phyloP scores from a whole-genome alignment of 2,797 vertebrate genomes.

The Myoxocephalus aenaeus region DNA sequence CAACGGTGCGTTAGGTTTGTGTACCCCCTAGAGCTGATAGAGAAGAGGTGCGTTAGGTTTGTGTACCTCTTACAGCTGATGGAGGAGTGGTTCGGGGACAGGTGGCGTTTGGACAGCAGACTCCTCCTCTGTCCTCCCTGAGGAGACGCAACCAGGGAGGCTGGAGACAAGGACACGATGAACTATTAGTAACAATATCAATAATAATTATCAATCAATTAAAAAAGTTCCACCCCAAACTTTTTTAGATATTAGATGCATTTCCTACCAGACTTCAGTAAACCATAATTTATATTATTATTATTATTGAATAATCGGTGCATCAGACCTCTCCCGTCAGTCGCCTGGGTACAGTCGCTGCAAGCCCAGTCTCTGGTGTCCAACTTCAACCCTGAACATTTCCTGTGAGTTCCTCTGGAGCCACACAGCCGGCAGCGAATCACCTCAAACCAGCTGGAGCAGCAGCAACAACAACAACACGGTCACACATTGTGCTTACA shows the following conservation, averaged over 20 bases:
- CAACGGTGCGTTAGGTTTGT: neutral
- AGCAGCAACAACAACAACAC: constrained; percentile 29
- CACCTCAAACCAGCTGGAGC: constrained; percentile 90
- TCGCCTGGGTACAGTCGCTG: constrained; percentile 86
- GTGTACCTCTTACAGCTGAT: neutral
- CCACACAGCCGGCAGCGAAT: constrained; percentile 92
- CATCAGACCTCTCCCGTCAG: constrained; percentile 54
- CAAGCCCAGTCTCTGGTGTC: constrained; percentile 91
- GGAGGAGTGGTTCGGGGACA: constrained; percentile 43
- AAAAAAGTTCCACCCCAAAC: no score
- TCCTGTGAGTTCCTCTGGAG: constrained; percentile 93
- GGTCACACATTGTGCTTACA: neutral
- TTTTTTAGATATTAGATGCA: no score
- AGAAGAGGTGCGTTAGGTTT: neutral
- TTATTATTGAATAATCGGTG: no score
- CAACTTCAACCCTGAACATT: constrained; percentile 86
- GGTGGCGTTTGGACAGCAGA: constrained; percentile 69
- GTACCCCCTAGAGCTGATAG: neutral
- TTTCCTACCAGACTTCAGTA: no score
- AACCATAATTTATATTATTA: no score
- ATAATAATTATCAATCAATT: neutral
- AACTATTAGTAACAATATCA: neutral
- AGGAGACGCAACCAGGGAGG: constrained; percentile 69
- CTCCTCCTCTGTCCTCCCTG: constrained; percentile 63
- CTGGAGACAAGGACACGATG: constrained; percentile 25